Evolutionary conservation across 2,113 vertebrate genomes (phyloP), one percentile per base, ranked within the genome.

Genomic region (Haliaeetus leucogaster): DNA sequence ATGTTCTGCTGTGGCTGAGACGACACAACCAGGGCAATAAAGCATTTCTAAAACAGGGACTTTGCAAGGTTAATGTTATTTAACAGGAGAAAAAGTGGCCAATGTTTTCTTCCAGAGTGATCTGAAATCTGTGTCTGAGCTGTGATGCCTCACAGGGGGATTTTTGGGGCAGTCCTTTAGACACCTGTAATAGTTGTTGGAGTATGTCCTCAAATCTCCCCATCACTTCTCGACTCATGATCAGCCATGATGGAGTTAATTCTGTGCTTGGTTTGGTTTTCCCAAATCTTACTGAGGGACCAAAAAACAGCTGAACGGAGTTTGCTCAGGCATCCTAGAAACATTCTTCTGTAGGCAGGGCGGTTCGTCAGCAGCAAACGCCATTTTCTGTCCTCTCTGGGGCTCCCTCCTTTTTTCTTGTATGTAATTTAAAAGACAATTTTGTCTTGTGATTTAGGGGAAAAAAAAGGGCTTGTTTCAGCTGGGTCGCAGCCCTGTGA

Each of bases 101-200:
- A 14, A 0, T 66, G 9, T 53, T 81, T 93, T 47, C 55, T 66
- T 56, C 42, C 34, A 7, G 17, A 23, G 11, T 42, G 23, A 67
- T 21, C 32, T 76, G 38, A 50, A n/a, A 10, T 67, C 61, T n/a
- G 17, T 26, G 20, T 19, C 61, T 84, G 61, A 79, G 38, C 23
- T 76, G 42, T n/a, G 52, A 21, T 48, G 52, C 58, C 32, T 86
- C 22, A 7, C 0, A 1, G 16, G 13, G 8, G 5, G 1, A 4
- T 81, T 87, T 78, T 25, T 1, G 2, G 17, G 21, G 18, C n/a
- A 70, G 38, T 42, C 27, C n/a, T 63, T 3, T 13, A 20, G 43
- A 32, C 10, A 48, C 29, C 34, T 80, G 30, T 47, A 30, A 4
- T 11, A 53, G 63, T 7, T 25, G 30, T 32, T 66, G 47, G 22